Evolutionary conservation across 2,113 vertebrate species (phyloP), one percentile per base, ranked within the genome.

Genomic region (Crocuta crocuta): DNA sequence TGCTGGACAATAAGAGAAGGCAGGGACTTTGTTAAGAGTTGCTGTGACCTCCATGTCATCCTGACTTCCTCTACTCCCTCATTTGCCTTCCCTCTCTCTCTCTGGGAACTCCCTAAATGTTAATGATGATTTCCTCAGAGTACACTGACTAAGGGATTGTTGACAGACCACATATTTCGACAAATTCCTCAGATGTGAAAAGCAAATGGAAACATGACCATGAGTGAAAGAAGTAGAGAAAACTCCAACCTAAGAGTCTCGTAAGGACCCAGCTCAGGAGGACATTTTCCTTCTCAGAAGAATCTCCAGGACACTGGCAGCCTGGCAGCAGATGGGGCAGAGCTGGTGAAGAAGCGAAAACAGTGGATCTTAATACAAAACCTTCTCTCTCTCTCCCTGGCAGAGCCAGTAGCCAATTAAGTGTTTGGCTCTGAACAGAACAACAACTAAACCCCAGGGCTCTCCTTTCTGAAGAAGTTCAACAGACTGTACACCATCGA

Each of bases 121-220:
- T 10, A 74, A 13, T 71, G 33, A 48, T 90, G 74, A 31, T 84
- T 50, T 88, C n/a, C 28, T 71, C 8, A 48, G 17, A 31, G 21
- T 39, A 95, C n/a, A 43, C 55, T 33, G 23, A 63, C 65, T 28
- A 94, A 89, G 31, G 24, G 13, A 39, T 31, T 39, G 33, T 91
- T 15, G 31, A 81, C 28, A 73, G 71, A n/a, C 10, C 63, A 61
- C 3, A 45, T 48, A 76, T 83, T 88, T 94, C 33, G 65, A 71
- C 28, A 93, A 78, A 65, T 83, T 95, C 87, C 79, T 93, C 39
- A 73, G 78, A 86, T 66, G 33, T 35, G 10, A 81, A 91, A 87
- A 88, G n/a, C 50, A 83, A 83, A 79, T 81, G 58, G n/a, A 71
- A 82, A 93, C 95, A 78, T 66, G 50, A 23, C 63, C 15, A 17